Percentiles rank a stretch among this genome's conserved stretches.
phyloP scores from a whole-genome alignment of 1,140 invertebrate genomes.

The Prorops nasuta region DNA sequence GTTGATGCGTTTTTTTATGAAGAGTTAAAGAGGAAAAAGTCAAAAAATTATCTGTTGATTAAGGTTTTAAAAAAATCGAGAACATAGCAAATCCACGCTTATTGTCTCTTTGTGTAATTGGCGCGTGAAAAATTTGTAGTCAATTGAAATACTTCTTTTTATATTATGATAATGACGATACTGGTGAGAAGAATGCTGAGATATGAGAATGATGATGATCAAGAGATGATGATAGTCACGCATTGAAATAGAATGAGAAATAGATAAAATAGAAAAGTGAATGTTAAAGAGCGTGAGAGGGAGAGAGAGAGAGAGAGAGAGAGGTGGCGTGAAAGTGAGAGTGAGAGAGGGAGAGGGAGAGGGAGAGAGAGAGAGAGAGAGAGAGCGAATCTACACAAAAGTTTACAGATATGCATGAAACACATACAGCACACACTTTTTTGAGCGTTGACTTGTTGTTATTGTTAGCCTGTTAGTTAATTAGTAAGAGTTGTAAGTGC shows the following conservation, averaged over 20 bases:
- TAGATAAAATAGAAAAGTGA: too few species aligned
- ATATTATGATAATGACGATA: conserved; percentile 1
- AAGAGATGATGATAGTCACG: conserved; percentile 51
- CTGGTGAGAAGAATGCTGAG: conserved; percentile 11
- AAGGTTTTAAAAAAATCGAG: conserved; percentile 7
- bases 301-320: too few species aligned
- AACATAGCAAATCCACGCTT: background rate
- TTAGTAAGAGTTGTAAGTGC: conserved; percentile 59
- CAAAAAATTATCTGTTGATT: background rate
- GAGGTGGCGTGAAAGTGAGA: too few species aligned
- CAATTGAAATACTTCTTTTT: background rate
- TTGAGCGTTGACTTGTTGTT: conserved; percentile 59
- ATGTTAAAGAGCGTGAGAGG: too few species aligned
- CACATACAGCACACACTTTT: conserved; percentile 50
- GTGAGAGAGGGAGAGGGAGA: too few species aligned
- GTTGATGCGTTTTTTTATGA: conserved; percentile 27
- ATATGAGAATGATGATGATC: conserved; percentile 3
- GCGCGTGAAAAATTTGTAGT: background rate
- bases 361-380: too few species aligned
- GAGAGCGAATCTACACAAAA: conserved; percentile 43
- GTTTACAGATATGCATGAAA: conserved; percentile 49
- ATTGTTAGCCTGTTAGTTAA: conserved; percentile 61
- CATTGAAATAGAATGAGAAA: conserved; percentile 48
- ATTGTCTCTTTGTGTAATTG: conserved; percentile 8
- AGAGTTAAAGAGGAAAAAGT: conserved; percentile 12